Conservation (phyloP, 1,140 invertebrate species). For the Gyrodactylus bullatarudis region DNA sequence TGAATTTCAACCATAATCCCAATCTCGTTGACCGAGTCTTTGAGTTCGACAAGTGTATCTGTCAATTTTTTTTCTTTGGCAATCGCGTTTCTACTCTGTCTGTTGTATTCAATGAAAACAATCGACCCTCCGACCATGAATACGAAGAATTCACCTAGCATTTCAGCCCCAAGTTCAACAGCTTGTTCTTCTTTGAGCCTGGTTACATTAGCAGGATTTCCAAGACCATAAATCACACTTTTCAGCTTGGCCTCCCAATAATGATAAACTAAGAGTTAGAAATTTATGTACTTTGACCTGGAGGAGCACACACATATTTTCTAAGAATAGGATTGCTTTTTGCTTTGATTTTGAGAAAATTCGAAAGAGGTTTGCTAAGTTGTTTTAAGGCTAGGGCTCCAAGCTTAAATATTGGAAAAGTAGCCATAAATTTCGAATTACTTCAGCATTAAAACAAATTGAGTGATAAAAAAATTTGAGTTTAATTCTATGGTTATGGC, state of each 20-base stretch:
- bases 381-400: not conserved
- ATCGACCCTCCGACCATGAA: not conserved
- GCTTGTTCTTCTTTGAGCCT: not conserved
- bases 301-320: not conserved
- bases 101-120: not conserved
- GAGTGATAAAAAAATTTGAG: no score
- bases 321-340: not conserved
- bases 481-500: no score
- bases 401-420: slow-evolving; percentile 1
- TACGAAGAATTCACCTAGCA: not conserved
- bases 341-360: slow-evolving; percentile 4
- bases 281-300: not conserved
- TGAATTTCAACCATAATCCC: not conserved
- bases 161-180: slow-evolving; percentile 2
- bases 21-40: not conserved
- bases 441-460: not conserved
- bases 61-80: not conserved
- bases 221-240: not conserved
- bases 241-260: not conserved
- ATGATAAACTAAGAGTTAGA: slow-evolving; percentile 2
- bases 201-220: not conserved
- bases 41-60: not conserved
- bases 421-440: not conserved
- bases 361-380: not conserved
- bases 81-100: not conserved